Base-by-base conservation (phyloP, 2,113 vertebrate genomes). In the Rhodinocichla rosea region DNA sequence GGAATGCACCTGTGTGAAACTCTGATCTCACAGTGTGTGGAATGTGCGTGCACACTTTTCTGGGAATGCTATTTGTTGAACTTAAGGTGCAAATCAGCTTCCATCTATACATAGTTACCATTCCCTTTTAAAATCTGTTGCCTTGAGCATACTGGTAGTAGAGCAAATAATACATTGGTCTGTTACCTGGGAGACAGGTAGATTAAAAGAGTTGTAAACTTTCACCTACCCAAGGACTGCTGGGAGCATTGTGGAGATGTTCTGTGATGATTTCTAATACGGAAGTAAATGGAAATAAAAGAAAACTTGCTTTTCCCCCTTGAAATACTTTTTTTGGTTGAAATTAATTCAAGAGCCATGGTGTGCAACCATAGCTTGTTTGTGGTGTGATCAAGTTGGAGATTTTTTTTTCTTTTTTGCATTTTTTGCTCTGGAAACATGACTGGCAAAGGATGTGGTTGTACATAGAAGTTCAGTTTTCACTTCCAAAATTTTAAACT, bases 161-260 rank as follows among this genome's bases (percentile, higher is more conserved):
- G 23, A 85, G 23, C 42, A 94, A 79, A 71, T 64, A 79, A 64
- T 39, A 49, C 30, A 37, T 77, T 84, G 13, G 26, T 60, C 56
- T 84, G 59, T 88, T 89, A 74, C 64, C 52, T 81, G 60, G 52
- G 49, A 84, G 73, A 71, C 40, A 24, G 24, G 7, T 47, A 21
- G 65, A 70, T 53, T 68, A 88, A 88, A 90, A 78, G 21, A 89
- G 8, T 40, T 83, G 75, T 60, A 84, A 94, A 84, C 60, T 94
- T 89, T 83, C 47, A 83, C 60, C 47, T 90, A 11, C 39, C 23
- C 9, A 37, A 68, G 60, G 52, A 67, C 64, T 52, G 63, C 56
- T 49, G 10, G 26, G 23, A 74, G 4, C 22, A 11, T 77, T 83
- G 47, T 42, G 28, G 50, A 94, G 24, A 49, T 57, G 15, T 68